Conservation (phyloP, 2,888 invertebrate species). For the Gandaritis pyraliata region DNA sequence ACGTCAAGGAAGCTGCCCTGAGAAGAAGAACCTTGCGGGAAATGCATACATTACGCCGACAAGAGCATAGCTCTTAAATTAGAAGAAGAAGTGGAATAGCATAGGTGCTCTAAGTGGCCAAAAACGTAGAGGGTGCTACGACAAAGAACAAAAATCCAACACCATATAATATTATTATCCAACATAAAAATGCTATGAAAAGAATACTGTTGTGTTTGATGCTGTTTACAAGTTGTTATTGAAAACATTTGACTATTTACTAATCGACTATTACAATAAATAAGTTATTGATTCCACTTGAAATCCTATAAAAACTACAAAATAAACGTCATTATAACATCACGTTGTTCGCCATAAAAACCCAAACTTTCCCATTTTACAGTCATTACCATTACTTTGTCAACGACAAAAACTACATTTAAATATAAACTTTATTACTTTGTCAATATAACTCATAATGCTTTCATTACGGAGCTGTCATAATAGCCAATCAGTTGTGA, state of each 20-base stretch:
- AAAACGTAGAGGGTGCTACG: slow-evolving; percentile 22
- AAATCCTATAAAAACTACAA: slow-evolving; percentile 41
- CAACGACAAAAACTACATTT: slow-evolving; percentile 56
- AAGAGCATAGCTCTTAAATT: too few species aligned
- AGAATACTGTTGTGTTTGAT: not conserved
- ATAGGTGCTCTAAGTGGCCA: too few species aligned
- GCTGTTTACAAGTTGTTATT: slow-evolving; percentile 25
- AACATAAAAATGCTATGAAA: slow-evolving; percentile 4
- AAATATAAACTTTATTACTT: slow-evolving; percentile 55
- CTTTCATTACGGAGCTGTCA: slow-evolving; percentile 56
- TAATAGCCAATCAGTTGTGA: slow-evolving; percentile 55
- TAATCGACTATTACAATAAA: slow-evolving; percentile 37
- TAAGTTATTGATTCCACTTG: slow-evolving; percentile 47
- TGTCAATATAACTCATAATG: slow-evolving; percentile 54
- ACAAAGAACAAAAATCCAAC: slow-evolving; percentile 17
- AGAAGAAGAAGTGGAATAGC: too few species aligned
- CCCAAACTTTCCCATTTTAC: slow-evolving; percentile 43
- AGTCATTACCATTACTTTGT: slow-evolving; percentile 53
- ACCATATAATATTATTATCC: too few species aligned
- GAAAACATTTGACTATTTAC: slow-evolving; percentile 23
- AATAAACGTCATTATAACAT: slow-evolving; percentile 45
- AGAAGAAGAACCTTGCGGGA: too few species aligned
- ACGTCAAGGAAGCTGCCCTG: too few species aligned
- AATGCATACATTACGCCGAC: too few species aligned
- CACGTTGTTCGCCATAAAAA: slow-evolving; percentile 53